Conservation (phyloP, 2,113 vertebrate species). For the Macrotis lagotis region DNA sequence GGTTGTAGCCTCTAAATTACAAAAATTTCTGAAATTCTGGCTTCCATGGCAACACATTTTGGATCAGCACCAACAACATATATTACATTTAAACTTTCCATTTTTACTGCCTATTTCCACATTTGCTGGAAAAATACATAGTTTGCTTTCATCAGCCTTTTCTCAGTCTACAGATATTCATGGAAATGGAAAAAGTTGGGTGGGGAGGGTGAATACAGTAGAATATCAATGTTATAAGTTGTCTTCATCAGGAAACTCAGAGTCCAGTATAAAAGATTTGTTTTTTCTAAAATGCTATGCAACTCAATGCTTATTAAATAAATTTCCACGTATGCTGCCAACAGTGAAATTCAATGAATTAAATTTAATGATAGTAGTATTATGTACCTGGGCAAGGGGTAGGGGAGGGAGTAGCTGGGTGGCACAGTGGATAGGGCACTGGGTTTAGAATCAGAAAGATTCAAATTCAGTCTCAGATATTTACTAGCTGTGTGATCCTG, state of each 20-base stretch:
- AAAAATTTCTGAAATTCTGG: conserved; percentile 59
- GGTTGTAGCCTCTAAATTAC: conserved; percentile 58
- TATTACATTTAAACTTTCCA: background rate
- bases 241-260: conserved; percentile 6
- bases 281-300: conserved; percentile 21
- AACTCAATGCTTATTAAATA: background rate
- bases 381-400: background rate
- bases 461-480: background rate
- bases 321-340: conserved; percentile 1
- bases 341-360: background rate
- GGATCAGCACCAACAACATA: conserved; percentile 31
- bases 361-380: background rate
- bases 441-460: background rate
- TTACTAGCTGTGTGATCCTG: background rate
- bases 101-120: conserved; percentile 32
- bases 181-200: background rate
- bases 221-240: conserved; percentile 47
- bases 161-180: background rate
- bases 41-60: conserved; percentile 31
- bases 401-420: background rate
- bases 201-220: conserved; percentile 1
- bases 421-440: background rate
- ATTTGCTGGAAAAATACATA: conserved; percentile 12
- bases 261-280: background rate
- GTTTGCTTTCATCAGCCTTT: conserved; percentile 37